A percentile compares a stretch with the other conserved stretches of the same genome.
phyloP scores from a whole-genome alignment of 2,888 invertebrate species.

The Labia minor region DNA sequence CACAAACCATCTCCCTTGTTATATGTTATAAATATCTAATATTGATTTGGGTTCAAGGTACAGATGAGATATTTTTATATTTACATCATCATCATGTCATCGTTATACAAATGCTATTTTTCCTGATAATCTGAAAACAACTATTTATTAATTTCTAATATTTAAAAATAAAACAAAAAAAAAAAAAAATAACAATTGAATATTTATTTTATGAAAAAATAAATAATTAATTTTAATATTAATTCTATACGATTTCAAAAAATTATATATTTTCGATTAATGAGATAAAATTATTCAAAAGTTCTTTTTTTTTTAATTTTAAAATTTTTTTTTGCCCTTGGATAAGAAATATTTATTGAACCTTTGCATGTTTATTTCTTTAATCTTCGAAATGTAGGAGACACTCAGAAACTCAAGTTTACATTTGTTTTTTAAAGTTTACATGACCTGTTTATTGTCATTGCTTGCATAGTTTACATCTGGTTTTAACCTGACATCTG shows the following conservation, averaged over 20 bases:
- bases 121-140: too few species aligned
- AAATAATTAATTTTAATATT: too few species aligned
- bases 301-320: too few species aligned
- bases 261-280: too few species aligned
- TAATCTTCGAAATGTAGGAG: not conserved
- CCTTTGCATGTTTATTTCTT: constrained; percentile 5
- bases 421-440: not conserved
- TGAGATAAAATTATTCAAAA: too few species aligned
- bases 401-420: constrained; percentile 1
- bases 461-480: not conserved
- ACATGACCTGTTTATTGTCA: not conserved
- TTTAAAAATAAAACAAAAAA: not conserved
- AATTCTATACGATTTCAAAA: too few species aligned
- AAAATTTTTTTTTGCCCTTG: not conserved
- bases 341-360: constrained; percentile 1
- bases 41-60: too few species aligned
- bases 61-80: too few species aligned
- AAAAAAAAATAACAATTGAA: not conserved
- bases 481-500: not conserved
- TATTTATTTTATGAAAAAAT: not conserved
- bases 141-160: not conserved
- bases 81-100: too few species aligned
- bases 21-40: too few species aligned
- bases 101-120: too few species aligned
- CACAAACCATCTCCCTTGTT: too few species aligned